Evolutionary conservation across 1,140 invertebrate species (phyloP), one percentile per base, ranked within the genome.

Genomic region (Platyura marginata): DNA sequence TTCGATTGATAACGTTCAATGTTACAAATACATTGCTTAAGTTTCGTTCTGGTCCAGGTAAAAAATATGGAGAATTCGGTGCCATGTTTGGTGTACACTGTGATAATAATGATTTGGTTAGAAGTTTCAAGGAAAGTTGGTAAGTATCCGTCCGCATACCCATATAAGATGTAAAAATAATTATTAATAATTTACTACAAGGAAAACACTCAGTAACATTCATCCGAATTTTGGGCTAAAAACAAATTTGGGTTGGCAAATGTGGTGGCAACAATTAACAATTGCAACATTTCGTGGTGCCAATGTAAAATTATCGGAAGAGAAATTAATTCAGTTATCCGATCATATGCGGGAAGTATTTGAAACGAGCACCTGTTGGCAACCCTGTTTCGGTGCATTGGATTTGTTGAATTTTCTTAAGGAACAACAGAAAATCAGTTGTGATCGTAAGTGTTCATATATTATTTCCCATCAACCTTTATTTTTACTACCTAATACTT

Each of bases 21-120:
- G 77, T 85, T 11, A 92, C 83, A 6, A 81, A 84, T 46, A 92
- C 88, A 1, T 56, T 92, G 34, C 56, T 92, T 19, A 74, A 74
- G 54, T 78, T 84, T 50, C 62, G 68, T 19, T 67, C 71, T 3
- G 65, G 72, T 39, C 71, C 82, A n/a, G 80, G 77, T 39, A 65
- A 79, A 42, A 72, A 81, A 50, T 92, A 92, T 60, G 66, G 71
- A 2, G 65, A 72, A 47, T 67, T 81, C 38, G 83, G 75, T 2
- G 62, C 62, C 1, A 63, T 74, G 32, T 71, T 81, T 57, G 86
- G 84, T n/a, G n/a, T n/a, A n/a, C n/a, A n/a, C n/a, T n/a, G n/a
- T n/a, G n/a, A n/a, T n/a, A n/a, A n/a, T n/a, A n/a, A n/a, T n/a
- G n/a, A n/a, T n/a, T n/a, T n/a, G n/a, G n/a, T n/a, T n/a, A n/a